Conservation (phyloP, 1,140 invertebrate species). For the Heterodera carotae region DNA sequence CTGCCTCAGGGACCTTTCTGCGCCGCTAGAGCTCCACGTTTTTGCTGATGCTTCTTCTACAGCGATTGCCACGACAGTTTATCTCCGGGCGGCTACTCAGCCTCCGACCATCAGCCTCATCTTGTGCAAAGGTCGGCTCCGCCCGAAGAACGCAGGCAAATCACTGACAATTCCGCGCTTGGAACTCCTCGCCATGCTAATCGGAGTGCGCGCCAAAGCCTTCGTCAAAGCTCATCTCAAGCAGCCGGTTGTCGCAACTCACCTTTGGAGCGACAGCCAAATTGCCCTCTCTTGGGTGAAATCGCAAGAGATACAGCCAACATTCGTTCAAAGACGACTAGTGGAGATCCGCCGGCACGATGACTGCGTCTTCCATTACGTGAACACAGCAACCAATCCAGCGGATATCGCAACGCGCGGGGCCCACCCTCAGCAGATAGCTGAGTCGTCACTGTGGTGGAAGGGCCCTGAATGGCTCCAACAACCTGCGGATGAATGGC, state of each 20-base stretch:
- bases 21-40: conserved; percentile 31
- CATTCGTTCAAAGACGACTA: conserved; percentile 35
- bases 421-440: conserved; percentile 21
- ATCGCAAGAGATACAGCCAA: not conserved
- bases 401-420: conserved; percentile 38
- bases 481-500: not conserved
- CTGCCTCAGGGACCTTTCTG: no score
- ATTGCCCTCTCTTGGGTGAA: conserved; percentile 32
- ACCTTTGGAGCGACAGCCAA: conserved; percentile 42
- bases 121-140: conserved; percentile 31
- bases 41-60: conserved; percentile 41
- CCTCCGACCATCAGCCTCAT: conserved; percentile 10
- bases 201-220: conserved; percentile 7
- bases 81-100: conserved; percentile 5
- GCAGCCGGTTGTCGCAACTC: not conserved
- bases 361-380: conserved; percentile 31
- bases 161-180: conserved; percentile 38
- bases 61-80: conserved; percentile 32
- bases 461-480: conserved; percentile 32
- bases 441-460: conserved; percentile 29
- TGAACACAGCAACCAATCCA: conserved; percentile 34
- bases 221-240: conserved; percentile 28
- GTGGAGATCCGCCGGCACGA: conserved; percentile 9
- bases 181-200: conserved; percentile 36
- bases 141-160: conserved; percentile 26